Evolutionary conservation across 92 coral and sea anemone species (phyloP), one percentile per base, ranked within the genome.

Genomic region (Porites divaricata): DNA sequence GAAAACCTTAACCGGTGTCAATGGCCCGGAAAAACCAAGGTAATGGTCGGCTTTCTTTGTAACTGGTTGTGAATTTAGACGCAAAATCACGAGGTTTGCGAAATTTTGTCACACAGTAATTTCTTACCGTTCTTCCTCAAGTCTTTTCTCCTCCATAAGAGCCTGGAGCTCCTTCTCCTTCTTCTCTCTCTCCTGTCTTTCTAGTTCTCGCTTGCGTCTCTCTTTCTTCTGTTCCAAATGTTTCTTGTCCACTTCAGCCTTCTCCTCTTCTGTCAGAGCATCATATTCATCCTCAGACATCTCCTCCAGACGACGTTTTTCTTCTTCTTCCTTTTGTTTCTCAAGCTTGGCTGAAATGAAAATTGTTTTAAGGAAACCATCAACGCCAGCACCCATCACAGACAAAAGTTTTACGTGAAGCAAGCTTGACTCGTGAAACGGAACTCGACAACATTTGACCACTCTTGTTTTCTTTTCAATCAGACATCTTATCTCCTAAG

Each of bases 281-380:
- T 97, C 99, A 81, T 97, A 97, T 83, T 97, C 99, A 54, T 97
- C 99, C 67, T 97, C 99, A 3, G 98, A 94, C 99, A 97, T 97
- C 91, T 97, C 99, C 77, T 97, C 98, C 54, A 97, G 90, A 10
- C 99, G 96, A 14, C 95, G 95, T 65, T 95, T 97, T 72, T 97
- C 99, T 20, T 93, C 98, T 61, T 95, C 98, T 67, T 95, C 97
- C 49, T 87, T 89, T 67, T 91, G 80, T 57, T 91, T 95, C 23
- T 89, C 87, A 78, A 71, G 70, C 87, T 95, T 91, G 56, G 95
- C 99, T 97, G 77, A 56, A 71, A 52, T 22, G 23, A 54, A 70
- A 70, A 80, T 28, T 25, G 28, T 19, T 23, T 28, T 41, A 26
- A 13, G 70, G 23, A 45, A 0, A 21, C 5, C 71, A 61, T 73